phyloP scores from a whole-genome alignment of 2,113 vertebrate species.

The Mastomys natalensis region DNA sequence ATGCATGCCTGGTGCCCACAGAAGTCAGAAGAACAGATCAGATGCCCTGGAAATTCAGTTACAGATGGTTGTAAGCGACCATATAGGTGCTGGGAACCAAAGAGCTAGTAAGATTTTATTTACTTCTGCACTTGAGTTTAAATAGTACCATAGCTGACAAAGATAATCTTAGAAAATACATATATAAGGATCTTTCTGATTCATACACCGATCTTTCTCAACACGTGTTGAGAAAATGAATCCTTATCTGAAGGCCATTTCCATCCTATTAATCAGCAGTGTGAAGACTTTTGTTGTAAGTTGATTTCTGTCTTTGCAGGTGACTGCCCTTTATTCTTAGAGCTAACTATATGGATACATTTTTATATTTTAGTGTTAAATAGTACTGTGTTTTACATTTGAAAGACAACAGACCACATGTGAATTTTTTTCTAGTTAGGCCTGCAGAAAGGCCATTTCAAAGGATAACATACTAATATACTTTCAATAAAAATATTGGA shows the following conservation, averaged over 20 bases:
- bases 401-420: not conserved
- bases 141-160: not conserved
- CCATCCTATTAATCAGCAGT: not conserved
- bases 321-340: not conserved
- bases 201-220: no score
- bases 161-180: not conserved
- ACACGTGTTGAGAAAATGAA: not conserved
- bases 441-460: not conserved
- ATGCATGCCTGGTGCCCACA: not conserved
- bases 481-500: not conserved
- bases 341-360: not conserved
- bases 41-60: not conserved
- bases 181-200: not conserved
- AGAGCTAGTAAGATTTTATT: not conserved
- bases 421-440: slow-evolving; percentile 4
- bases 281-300: not conserved
- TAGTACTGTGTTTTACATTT: not conserved
- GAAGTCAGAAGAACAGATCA: not conserved
- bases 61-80: not conserved
- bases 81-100: not conserved
- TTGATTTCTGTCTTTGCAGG: not conserved
- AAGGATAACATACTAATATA: not conserved
- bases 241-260: not conserved
- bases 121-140: not conserved
- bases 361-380: slow-evolving; percentile 21